These are phyloP conservation scores for Isurus oxyrinchus DNA, from an alignment of 2,113 vertebrate species.

Conservation along the genomic window DNA sequence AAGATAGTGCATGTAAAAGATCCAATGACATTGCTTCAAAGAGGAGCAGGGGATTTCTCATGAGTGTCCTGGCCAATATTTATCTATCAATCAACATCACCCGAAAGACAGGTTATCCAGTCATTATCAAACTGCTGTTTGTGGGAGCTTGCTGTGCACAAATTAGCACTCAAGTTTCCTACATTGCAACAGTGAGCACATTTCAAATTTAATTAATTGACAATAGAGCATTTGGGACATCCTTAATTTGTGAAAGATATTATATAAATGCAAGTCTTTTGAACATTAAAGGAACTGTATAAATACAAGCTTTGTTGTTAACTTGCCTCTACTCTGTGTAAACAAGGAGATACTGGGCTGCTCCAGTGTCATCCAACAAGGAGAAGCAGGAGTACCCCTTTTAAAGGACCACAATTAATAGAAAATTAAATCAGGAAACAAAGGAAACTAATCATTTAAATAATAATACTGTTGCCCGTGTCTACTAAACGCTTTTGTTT, in stretches of 20 bases:
- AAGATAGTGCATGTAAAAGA: too few species aligned
- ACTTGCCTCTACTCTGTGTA: not conserved
- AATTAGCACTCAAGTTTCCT: not conserved
- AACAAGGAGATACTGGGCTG: too few species aligned
- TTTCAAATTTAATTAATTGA: not conserved
- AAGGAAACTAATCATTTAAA: not conserved
- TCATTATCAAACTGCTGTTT: not conserved
- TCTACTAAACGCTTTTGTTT: not conserved
- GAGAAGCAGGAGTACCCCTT: not conserved
- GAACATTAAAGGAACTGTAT: not conserved
- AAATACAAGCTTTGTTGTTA: not conserved
- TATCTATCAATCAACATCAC: too few species aligned
- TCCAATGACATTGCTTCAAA: too few species aligned
- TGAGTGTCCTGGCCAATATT: too few species aligned
- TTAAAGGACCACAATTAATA: not conserved
- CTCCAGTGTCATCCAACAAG: not conserved
- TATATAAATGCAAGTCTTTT: not conserved
- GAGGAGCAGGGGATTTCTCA: too few species aligned
- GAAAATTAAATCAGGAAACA: not conserved
- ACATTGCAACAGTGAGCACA: not conserved
- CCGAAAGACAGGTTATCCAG: not conserved
- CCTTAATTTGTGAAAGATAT: not conserved
- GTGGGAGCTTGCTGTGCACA: not conserved
- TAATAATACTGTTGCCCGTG: not conserved
- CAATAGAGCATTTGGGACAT: not conserved